phyloP scores from a whole-genome alignment of 2,888 invertebrate species.

The Mesopsocus fuscifrons region DNA sequence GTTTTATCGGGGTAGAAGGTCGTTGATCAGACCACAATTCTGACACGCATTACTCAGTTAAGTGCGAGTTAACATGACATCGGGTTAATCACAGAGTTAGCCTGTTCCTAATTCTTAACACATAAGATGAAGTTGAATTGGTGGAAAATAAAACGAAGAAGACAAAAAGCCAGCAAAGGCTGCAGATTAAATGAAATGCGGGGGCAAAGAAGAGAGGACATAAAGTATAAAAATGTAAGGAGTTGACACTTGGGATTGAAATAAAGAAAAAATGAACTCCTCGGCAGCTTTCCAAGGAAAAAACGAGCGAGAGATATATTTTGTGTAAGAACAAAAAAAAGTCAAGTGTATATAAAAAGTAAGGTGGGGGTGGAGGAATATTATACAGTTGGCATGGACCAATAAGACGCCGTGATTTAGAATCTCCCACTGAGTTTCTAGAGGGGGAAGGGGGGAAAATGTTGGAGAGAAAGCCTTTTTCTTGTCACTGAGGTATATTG shows the following conservation, averaged over 20 bases:
- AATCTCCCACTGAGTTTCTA: neutral
- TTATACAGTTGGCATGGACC: slow-evolving; percentile 9
- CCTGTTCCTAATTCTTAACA: too few relatives aligned
- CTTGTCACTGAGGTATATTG: neutral
- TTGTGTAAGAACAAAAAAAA: slow-evolving; percentile 9
- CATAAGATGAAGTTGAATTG: too few relatives aligned
- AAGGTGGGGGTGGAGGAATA: slow-evolving; percentile 5
- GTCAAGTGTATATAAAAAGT: slow-evolving; percentile 10
- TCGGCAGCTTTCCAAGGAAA: slow-evolving; percentile 8
- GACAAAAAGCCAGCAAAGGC: too few relatives aligned
- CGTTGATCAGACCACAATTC: too few relatives aligned
- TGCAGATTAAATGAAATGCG: too few relatives aligned
- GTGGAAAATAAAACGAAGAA: too few relatives aligned
- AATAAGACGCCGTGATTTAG: slow-evolving; percentile 5
- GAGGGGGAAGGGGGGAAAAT: neutral
- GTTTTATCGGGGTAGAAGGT: too few relatives aligned
- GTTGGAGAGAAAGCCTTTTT: neutral
- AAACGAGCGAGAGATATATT: slow-evolving; percentile 8
- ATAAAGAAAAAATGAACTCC: slow-evolving; percentile 7
- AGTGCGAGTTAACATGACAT: too few relatives aligned
- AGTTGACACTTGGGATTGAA: slow-evolving; percentile 1
- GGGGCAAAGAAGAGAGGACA: neutral
- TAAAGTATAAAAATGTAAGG: neutral
- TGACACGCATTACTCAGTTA: too few relatives aligned
- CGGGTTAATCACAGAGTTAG: too few relatives aligned